phyloP scores from a whole-genome alignment of 2,113 vertebrate species.

The Atrichornis clamosus region DNA sequence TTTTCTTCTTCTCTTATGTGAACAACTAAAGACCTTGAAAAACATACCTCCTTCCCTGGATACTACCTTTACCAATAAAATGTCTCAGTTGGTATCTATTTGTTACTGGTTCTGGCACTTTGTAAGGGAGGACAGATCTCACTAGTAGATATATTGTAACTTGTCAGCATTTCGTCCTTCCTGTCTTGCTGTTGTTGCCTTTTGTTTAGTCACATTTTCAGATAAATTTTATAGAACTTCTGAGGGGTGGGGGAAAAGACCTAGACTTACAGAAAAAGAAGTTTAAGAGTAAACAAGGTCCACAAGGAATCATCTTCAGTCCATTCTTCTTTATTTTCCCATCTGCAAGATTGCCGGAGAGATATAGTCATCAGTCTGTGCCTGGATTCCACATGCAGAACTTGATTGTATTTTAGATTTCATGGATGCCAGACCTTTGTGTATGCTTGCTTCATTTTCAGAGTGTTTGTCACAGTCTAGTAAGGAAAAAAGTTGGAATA shows the following conservation, averaged over 20 bases:
- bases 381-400: background rate
- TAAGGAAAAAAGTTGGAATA: background rate
- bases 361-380: background rate
- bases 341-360: background rate
- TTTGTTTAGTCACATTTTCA: background rate
- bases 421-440: background rate
- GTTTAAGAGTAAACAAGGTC: background rate
- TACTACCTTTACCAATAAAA: background rate
- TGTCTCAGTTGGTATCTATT: background rate
- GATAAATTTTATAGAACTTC: background rate
- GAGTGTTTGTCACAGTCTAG: background rate
- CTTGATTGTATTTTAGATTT: background rate
- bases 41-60: background rate
- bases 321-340: background rate
- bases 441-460: background rate
- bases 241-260: rapidly evolving
- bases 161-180: background rate
- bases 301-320: background rate
- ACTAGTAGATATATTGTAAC: background rate
- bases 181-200: background rate
- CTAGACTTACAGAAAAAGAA: background rate
- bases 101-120: background rate
- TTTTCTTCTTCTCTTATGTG: background rate
- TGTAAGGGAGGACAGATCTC: background rate
- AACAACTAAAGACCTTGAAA: background rate